phyloP scores from a whole-genome alignment of 2,888 invertebrate genomes.

The Eristalis tenax region DNA sequence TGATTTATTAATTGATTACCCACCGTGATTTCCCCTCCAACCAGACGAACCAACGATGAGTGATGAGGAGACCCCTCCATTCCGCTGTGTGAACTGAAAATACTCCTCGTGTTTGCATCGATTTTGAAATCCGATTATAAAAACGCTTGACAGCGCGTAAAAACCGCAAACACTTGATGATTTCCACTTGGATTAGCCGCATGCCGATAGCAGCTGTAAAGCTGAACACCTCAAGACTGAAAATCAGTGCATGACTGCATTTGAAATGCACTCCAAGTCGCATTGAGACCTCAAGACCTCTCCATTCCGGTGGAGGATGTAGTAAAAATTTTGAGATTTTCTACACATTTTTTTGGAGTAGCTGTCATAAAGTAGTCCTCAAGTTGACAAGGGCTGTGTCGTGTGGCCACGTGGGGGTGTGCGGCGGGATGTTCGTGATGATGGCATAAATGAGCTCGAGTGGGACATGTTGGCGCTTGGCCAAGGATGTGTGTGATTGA shows the following conservation, averaged over 20 bases:
- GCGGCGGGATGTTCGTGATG: neutral
- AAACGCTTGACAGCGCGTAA: neutral
- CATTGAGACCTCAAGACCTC: conserved; percentile 48
- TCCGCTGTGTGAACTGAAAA: too few species aligned
- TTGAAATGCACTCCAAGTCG: conserved; percentile 45
- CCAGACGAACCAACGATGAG: too few species aligned
- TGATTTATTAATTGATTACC: neutral
- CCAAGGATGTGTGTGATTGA: neutral
- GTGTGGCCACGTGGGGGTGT: neutral
- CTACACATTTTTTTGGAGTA: conserved; percentile 8
- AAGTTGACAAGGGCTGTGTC: conserved; percentile 33
- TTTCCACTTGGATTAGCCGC: neutral
- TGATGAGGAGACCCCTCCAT: too few species aligned
- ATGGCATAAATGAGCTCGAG: neutral
- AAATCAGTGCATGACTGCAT: neutral
- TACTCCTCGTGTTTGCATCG: neutral
- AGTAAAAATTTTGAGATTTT: conserved; percentile 51
- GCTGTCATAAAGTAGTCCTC: conserved; percentile 41
- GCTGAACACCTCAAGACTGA: neutral
- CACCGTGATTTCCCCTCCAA: neutral
- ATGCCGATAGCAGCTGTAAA: neutral
- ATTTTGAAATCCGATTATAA: neutral
- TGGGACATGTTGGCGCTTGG: neutral
- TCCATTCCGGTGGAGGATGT: conserved; percentile 51
- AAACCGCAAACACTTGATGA: neutral